phyloP scores from a whole-genome alignment of 2,888 invertebrate species.

The Mythimna pallens region DNA sequence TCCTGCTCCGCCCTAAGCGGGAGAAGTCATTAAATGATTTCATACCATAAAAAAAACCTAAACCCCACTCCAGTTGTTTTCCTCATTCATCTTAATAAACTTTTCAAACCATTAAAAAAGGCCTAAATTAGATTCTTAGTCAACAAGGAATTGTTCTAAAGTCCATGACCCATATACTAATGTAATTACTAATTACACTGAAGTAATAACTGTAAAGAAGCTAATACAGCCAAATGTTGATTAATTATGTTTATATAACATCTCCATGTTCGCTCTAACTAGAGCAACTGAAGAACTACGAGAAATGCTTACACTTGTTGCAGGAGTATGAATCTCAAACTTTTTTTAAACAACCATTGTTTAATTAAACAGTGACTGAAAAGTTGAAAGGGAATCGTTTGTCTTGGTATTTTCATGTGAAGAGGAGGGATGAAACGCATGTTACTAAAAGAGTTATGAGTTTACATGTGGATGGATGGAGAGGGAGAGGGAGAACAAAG shows the following conservation, averaged over 20 bases:
- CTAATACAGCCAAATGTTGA: constrained; percentile 66
- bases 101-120: background rate
- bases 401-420: too few relatives aligned
- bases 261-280: constrained; percentile 73
- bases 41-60: too few relatives aligned
- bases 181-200: constrained; percentile 39
- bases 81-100: too few relatives aligned
- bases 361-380: too few relatives aligned
- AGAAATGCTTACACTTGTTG: constrained; percentile 88
- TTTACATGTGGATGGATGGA: too few relatives aligned
- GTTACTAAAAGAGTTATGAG: too few relatives aligned
- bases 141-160: constrained; percentile 7
- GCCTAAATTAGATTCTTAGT: background rate
- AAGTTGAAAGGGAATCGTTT: too few relatives aligned
- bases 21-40: too few relatives aligned
- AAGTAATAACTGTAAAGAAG: constrained; percentile 56
- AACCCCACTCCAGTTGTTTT: too few relatives aligned
- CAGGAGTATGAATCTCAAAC: constrained; percentile 75
- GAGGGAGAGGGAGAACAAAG: too few relatives aligned
- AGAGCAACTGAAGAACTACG: constrained; percentile 76
- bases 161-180: constrained; percentile 66
- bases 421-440: too few relatives aligned
- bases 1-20: too few relatives aligned
- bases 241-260: constrained; percentile 76
- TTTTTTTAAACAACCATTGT: constrained; percentile 40